Evolutionary conservation across 1,140 invertebrate genomes (phyloP).

Genomic region (Temnothorax nylanderi): DNA sequence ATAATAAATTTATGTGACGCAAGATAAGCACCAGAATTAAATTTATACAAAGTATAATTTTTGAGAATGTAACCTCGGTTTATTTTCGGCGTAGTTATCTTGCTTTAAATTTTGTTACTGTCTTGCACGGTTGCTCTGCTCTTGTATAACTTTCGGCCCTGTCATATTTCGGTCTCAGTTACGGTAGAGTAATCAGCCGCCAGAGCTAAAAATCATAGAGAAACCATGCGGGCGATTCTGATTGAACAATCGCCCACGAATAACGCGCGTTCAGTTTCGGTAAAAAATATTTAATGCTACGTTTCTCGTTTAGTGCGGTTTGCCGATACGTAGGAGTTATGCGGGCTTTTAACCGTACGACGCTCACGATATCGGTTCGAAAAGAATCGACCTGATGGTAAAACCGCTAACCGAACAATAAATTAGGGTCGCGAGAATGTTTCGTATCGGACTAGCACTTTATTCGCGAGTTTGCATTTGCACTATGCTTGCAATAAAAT

Average conservation of each 20-base stretch:
- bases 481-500: neutral
- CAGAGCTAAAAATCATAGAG: neutral
- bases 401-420: neutral
- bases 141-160: conserved; percentile 4
- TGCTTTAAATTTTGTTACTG: neutral
- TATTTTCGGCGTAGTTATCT: neutral
- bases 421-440: conserved; percentile 31
- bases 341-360: conserved; percentile 4
- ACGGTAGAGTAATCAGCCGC: conserved; percentile 33
- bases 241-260: neutral
- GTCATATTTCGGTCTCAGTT: neutral
- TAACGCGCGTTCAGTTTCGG: neutral
- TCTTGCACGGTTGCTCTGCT: neutral
- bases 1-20: conserved; percentile 11
- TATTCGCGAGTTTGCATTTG: neutral
- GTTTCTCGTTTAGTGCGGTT: neutral
- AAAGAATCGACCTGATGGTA: neutral
- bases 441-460: neutral
- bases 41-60: conserved; percentile 38
- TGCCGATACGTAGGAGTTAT: conserved; percentile 7
- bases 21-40: neutral
- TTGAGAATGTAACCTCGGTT: neutral
- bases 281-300: conserved; percentile 24
- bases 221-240: neutral
- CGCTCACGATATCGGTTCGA: neutral